A percentile compares a stretch with the other conserved stretches of the same genome.
Conservation (phyloP, 2,113 vertebrate species). For the cattle (Bos taurus) region DNA sequence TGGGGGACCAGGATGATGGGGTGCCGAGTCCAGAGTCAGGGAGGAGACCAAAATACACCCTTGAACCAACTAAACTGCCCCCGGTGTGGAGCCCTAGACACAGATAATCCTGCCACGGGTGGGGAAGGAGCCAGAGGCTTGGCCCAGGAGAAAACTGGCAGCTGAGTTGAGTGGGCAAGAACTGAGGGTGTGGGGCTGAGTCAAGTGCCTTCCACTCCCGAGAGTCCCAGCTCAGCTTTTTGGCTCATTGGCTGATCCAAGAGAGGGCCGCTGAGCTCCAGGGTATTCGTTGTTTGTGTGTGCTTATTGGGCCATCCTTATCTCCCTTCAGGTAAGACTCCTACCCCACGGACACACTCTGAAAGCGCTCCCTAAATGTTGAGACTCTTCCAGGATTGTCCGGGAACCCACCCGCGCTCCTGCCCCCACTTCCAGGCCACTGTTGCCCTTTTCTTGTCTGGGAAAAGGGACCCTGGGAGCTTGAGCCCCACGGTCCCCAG, state of each 20-base stretch:
- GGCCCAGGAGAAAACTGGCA: not conserved
- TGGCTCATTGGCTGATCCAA: not conserved
- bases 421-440: not conserved
- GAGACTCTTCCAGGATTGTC: not conserved
- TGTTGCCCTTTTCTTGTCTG: not conserved
- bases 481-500: not conserved
- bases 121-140: not conserved
- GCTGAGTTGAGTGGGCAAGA: not conserved
- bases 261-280: not conserved
- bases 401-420: not conserved
- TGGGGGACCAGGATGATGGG: not conserved
- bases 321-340: not conserved
- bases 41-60: not conserved
- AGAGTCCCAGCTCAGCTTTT: not conserved
- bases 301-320: not conserved
- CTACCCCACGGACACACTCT: not conserved
- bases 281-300: not conserved
- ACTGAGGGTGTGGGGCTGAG: not conserved
- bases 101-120: not conserved
- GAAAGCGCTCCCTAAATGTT: not conserved
- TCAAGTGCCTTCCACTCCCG: rapidly evolving
- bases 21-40: not conserved
- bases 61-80: not conserved
- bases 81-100: not conserved
- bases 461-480: not conserved